Evolutionary conservation across 2,797 vertebrate genomes (phyloP).

Genomic region (Chelidonichthys spinosus): DNA sequence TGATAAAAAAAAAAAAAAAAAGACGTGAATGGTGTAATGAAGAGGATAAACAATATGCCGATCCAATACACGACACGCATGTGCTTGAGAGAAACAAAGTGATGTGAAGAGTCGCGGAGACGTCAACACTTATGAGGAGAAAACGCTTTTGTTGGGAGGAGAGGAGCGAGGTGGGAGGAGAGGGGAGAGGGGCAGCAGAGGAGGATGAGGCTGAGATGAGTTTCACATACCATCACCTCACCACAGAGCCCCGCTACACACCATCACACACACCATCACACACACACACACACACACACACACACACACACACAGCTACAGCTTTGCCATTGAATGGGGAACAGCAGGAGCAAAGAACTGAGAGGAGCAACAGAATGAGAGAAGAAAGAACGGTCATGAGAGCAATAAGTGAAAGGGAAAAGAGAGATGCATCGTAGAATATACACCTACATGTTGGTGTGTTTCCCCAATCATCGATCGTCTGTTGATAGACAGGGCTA

Average conservation of each 20-base stretch:
- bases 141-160: conserved; percentile 57
- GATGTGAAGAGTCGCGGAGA: conserved; percentile 31
- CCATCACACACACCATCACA: conserved; percentile 53
- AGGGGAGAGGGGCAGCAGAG: not conserved
- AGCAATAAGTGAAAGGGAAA: conserved; percentile 10
- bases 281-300: conserved; percentile 26
- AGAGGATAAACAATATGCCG: conserved; percentile 7
- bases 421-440: not conserved
- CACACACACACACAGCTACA: conserved; percentile 22
- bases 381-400: conserved; percentile 12
- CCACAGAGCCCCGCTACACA: conserved; percentile 50
- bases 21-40: too few relatives aligned
- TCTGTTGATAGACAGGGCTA: conserved; percentile 23
- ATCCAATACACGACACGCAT: conserved; percentile 17
- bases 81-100: conserved; percentile 12
- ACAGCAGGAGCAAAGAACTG: conserved; percentile 30
- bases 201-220: conserved; percentile 22
- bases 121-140: conserved; percentile 48
- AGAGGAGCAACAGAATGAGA: conserved; percentile 10
- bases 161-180: conserved; percentile 31
- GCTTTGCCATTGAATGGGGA: conserved; percentile 31
- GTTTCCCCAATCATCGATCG: conserved; percentile 1
- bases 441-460: not conserved
- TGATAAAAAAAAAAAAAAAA: conserved; percentile 1
- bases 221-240: conserved; percentile 76